Evolutionary conservation across 2,888 invertebrate species (phyloP), one percentile per base, ranked within the genome.

Genomic region (Achlya flavicornis): DNA sequence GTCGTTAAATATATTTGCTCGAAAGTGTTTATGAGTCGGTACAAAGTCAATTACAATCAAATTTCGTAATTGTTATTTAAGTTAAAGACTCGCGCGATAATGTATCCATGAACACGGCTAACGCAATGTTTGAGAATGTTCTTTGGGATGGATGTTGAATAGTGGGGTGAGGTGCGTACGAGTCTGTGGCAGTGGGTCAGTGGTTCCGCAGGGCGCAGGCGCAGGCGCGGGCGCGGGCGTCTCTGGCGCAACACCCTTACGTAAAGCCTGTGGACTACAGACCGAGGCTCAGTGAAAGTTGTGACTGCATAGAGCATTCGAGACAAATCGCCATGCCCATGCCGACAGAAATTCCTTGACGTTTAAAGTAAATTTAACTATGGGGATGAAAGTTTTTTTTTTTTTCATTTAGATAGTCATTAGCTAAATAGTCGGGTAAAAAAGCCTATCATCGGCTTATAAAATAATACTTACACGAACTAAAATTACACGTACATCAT

Each of bases 221-320:
- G 84, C 82, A 78, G 83, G 80, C 26, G 26, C 26, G 26, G 26
- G 26, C 84, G 84, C 82, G 74, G 79, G 79, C 77, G 74, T 64
- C 77, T 84, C 92, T 93, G 91, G 89, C 92, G 93, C 92, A 93
- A 93, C 89, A 84, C 89, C 90, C 91, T 93, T 93, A 90, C 93
- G 93, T 92, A 93, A 93, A 85, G 75, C 78, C 76, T 76, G 79
- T 82, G 76, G 77, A 75, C 75, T 76, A 83, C 85, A 83, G 79
- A 81, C 83, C 81, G 75, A 80, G 81, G 83, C 78, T 79, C 75
- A 77, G 86, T 91, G 92, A 92, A 92, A 92, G 92, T 92, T 87
- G 84, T 73, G 80, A 81, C 84, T 80, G 79, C 84, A 79, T 82
- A 86, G 86, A 86, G 83, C 77, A 79, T 78, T 83, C 83, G 82